phyloP scores from a whole-genome alignment of 2,888 invertebrate genomes.

The Caenorhabditis afra region DNA sequence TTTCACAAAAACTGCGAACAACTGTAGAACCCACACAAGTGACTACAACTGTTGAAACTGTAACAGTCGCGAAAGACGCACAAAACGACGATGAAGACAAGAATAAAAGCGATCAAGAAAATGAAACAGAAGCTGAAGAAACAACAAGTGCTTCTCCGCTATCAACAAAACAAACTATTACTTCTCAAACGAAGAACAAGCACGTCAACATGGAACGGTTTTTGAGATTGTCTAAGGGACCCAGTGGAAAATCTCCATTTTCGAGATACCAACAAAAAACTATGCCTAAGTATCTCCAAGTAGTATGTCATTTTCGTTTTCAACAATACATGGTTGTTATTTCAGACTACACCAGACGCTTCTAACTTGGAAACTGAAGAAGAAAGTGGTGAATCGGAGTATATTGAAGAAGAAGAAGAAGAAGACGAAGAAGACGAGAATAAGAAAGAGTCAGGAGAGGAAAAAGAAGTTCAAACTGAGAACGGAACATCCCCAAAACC shows the following conservation, averaged over 20 bases:
- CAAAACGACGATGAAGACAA: no score
- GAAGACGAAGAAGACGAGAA: conserved; percentile 37
- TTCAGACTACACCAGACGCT: conserved; percentile 54
- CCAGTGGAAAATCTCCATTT: conserved; percentile 61
- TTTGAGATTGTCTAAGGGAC: conserved; percentile 73
- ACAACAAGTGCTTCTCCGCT: background rate
- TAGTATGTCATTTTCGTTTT: conserved; percentile 13
- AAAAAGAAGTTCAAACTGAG: conserved; percentile 3
- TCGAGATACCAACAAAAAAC: conserved; percentile 44
- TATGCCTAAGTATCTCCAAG: conserved; percentile 58
- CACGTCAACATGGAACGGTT: conserved; percentile 79
- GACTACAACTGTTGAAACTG: no score
- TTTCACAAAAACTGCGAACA: conserved; percentile 36
- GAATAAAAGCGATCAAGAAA: no score
- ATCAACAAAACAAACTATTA: no score
- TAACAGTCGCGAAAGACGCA: no score
- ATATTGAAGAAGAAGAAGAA: conserved; percentile 35
- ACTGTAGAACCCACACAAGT: no score
- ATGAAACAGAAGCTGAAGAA: conserved; percentile 5
- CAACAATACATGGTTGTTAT: background rate
- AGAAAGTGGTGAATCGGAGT: conserved; percentile 36
- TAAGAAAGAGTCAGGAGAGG: no score
- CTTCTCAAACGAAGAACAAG: conserved; percentile 14
- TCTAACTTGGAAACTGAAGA: conserved; percentile 42
- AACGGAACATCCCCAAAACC: no score